Evolutionary conservation across 2,113 vertebrate species (phyloP), one percentile per base, ranked within the genome.

Genomic region (Himantopus leucocephalus): DNA sequence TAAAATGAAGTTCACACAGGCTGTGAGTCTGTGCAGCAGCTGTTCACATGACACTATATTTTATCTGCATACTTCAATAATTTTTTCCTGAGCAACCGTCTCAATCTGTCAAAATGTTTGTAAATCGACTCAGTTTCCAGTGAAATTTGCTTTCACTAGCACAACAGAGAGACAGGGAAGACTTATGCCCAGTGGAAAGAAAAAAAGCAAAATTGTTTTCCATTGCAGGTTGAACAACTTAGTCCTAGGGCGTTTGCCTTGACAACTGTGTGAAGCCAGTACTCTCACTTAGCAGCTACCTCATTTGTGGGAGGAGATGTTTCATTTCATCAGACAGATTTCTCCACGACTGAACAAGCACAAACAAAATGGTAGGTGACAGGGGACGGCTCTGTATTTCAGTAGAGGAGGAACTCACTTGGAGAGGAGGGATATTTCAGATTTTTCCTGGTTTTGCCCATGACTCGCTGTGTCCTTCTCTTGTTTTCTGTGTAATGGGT

Each of bases 61-160:
- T 96, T 95, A 92, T 94, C 85, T 96, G 94, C 76, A 62, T 93
- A 34, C n/a, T 68, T 96, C 90, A 94, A 92, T 95, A 23, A 59
- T 74, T 83, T 91, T 87, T 92, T 91, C 48, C 45, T 37, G 43
- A 96, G 79, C 19, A 94, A 88, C 88, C 91, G 79, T 87, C 90
- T 93, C 79, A 90, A 30, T 94, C 56, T 95, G 92, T 92, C 94
- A 96, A 97, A 96, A 92, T 93, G 89, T 97, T 97, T 96, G 88
- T 95, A 93, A 96, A 93, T 86, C 34, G 90, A 63, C 92, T 95
- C 82, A 37, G 78, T 95, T 96, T 94, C 79, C 53, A 86, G 75
- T 77, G 70, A 96, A 97, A 96, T 96, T 96, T 95, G 91, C 96
- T 96, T 96, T 93, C 83, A 60, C 77, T 70, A 90, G 92, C 79